A percentile compares a stretch with the other conserved stretches of the same genome.
These are phyloP conservation scores for Balaenoptera acutorostrata DNA, from an alignment of 2,113 vertebrate species.

Conservation along the genomic window DNA sequence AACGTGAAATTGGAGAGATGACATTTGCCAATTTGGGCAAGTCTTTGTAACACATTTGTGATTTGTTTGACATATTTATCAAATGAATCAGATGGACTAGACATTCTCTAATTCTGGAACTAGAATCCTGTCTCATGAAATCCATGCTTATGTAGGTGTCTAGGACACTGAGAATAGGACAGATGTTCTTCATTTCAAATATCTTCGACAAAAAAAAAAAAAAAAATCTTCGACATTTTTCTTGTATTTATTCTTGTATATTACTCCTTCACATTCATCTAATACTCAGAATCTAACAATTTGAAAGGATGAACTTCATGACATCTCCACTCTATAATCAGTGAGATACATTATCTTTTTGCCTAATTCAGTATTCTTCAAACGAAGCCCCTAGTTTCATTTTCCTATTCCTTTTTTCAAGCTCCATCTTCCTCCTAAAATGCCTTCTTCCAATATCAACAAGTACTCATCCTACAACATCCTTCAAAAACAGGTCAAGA, in stretches of 20 bases:
- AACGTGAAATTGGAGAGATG: neutral
- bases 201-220: neutral
- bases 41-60: neutral
- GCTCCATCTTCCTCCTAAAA: neutral
- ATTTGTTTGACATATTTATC: neutral
- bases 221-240: neutral
- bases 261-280: fast-evolving
- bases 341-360: neutral
- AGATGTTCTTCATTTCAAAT: neutral
- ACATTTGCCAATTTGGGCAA: neutral
- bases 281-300: neutral
- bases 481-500: neutral
- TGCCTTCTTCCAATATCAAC: neutral
- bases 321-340: neutral
- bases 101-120: neutral
- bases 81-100: neutral
- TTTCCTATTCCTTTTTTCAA: neutral
- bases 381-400: neutral
- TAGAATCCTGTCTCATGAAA: neutral
- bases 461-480: neutral
- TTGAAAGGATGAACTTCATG: neutral
- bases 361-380: neutral
- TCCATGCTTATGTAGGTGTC: neutral
- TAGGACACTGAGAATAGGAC: neutral
- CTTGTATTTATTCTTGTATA: neutral